Percentiles rank a stretch among this genome's conserved stretches.
Evolutionary conservation across 2,113 vertebrate species (phyloP).

Genomic region (mouse (Mus musculus)): DNA sequence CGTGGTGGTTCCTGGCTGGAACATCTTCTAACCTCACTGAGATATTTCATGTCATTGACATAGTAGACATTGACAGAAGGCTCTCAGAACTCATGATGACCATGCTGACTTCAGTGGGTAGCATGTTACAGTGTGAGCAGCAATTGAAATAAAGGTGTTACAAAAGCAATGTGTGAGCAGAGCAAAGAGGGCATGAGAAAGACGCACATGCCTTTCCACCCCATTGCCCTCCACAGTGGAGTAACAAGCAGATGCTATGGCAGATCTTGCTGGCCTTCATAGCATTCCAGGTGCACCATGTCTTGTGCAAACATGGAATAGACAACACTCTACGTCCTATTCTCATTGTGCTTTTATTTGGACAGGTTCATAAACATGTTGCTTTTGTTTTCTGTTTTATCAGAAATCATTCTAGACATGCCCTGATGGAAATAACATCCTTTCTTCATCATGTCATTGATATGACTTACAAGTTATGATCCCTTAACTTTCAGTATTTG

Average conservation of each 20-base stretch:
- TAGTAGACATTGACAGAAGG: too few relatives aligned
- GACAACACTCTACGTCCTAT: too few relatives aligned
- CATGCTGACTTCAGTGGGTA: not conserved
- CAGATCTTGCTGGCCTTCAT: not conserved
- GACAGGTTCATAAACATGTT: too few relatives aligned
- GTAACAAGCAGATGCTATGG: too few relatives aligned
- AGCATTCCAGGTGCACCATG: fast-evolving
- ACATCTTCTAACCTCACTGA: not conserved
- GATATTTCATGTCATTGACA: not conserved
- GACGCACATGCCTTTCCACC: not conserved
- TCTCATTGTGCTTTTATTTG: not conserved
- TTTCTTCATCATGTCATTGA: not conserved
- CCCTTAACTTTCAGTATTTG: not conserved
- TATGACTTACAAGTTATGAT: not conserved
- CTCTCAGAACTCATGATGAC: not conserved
- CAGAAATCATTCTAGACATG: not conserved
- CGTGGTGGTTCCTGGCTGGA: not conserved
- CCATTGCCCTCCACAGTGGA: fast-evolving
- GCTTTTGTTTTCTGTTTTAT: not conserved
- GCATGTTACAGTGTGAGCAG: not conserved
- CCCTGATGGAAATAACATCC: not conserved
- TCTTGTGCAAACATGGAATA: not conserved
- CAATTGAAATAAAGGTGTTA: not conserved
- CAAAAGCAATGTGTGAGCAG: not conserved
- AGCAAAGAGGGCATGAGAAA: not conserved